Base-by-base conservation (phyloP, 1,140 invertebrate species). In the Littorina saxatilis region DNA sequence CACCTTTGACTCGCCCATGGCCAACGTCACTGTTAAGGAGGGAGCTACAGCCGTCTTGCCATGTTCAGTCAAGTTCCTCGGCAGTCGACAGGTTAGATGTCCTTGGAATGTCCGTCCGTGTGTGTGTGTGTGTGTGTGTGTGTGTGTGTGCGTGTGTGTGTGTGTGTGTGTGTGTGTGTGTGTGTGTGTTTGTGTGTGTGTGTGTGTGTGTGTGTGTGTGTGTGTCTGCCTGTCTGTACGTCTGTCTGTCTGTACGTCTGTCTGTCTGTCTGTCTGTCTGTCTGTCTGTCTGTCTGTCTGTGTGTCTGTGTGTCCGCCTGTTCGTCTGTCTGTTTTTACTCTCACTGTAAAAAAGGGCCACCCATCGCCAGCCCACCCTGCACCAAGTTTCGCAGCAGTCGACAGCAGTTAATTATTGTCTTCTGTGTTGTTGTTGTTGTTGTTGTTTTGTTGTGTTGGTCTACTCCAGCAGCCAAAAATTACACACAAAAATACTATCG, bases 11-110 rank as follows among this genome's bases (percentile, higher is more conserved):
- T 97, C 98, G 86, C 95, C 96, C 35, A 96, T 98, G 87, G 95
- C 96, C 40, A 99, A 98, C 93, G 96, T 99, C 50, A 99, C 97
- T 9, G 97, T 98, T 9, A 96, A 96, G 35, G 95, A 96, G 20
- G 97, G 97, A 11, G 94, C 96, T 70, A 96, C 98, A 90, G 97
- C 97, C 23, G 93, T 98, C 2, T 93, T 99, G 50, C 96, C 97
- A 29, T 99, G 97, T 90, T 96, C 98, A 77, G 96, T 98, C 32
- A 96, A 98, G 91, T 96, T 98, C 93, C 94, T 98, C 35, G 95
- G 95, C 86, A 95, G 95, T 84, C 98, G 96, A 91, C 97, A 97
- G 95, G 97, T 97, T 94, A 84, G n/a, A n/a, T n/a, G n/a, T n/a
- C n/a, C n/a, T n/a, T n/a, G n/a, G n/a, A 72, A 50, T n/a, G n/a